Conservation (phyloP, 2,113 vertebrate species). For the Phrynosoma blainvillii region DNA sequence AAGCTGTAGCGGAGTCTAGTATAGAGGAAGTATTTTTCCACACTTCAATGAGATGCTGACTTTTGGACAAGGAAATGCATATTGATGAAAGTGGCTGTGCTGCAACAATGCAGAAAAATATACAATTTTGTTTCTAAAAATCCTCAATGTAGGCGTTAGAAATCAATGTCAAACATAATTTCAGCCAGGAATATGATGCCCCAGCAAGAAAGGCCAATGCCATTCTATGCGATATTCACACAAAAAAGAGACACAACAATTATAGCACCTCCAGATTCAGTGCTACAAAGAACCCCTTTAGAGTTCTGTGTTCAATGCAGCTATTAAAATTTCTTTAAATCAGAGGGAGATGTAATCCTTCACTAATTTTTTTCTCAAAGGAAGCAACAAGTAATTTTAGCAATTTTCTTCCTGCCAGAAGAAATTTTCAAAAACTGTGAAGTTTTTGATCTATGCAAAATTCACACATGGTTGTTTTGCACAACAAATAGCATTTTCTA, state of each 20-base stretch:
- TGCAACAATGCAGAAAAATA: neutral
- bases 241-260: too few species aligned
- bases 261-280: neutral
- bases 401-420: too few species aligned
- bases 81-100: neutral
- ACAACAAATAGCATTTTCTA: too few species aligned
- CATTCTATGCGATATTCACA: neutral
- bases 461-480: too few species aligned
- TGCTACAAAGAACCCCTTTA: neutral
- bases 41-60: neutral
- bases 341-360: too few species aligned
- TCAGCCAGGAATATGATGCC: neutral
- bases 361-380: too few species aligned
- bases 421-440: too few species aligned
- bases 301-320: neutral
- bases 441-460: too few species aligned
- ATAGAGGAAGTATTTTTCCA: neutral
- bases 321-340: neutral
- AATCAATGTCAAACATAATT: neutral
- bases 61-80: conserved; percentile 16
- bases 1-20: neutral
- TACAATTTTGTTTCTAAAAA: neutral
- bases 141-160: neutral
- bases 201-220: neutral
- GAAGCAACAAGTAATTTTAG: too few species aligned